These are phyloP conservation scores for Tachyglossus aculeatus DNA, from an alignment of 2,797 vertebrate genomes.

Conservation along the genomic window DNA sequence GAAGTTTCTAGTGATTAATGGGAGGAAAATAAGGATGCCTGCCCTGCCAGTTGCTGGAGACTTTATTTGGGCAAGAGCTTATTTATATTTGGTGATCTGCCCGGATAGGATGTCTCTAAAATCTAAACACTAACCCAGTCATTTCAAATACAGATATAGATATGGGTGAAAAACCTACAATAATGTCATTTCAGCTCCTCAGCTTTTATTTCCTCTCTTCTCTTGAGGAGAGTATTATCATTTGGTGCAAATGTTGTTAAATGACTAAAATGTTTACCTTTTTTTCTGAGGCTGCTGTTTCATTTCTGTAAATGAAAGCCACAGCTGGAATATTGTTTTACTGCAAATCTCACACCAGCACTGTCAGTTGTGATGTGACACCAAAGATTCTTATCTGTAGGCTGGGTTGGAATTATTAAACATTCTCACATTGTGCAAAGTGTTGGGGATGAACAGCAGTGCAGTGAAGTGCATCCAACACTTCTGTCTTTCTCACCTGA, in stretches of 20 bases:
- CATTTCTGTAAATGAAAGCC: constrained; percentile 79
- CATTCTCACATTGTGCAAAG: constrained; percentile 82
- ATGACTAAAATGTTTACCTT: constrained; percentile 76
- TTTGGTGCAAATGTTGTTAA: constrained; percentile 63
- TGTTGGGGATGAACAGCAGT: constrained; percentile 80
- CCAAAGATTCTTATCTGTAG: constrained; percentile 81
- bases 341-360: constrained; percentile 78
- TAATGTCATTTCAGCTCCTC: constrained; percentile 16
- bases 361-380: constrained; percentile 78
- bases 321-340: constrained; percentile 83
- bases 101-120: constrained; percentile 35
- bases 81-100: constrained; percentile 66
- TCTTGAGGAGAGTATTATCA: constrained; percentile 59
- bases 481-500: constrained; percentile 80
- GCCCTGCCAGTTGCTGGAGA: constrained; percentile 59
- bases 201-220: constrained; percentile 36
- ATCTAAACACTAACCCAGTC: constrained; percentile 54
- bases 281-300: constrained; percentile 70
- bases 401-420: constrained; percentile 80
- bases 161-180: constrained; percentile 33
- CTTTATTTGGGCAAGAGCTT: constrained; percentile 64
- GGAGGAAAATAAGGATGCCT: constrained; percentile 67
- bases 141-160: constrained; percentile 36
- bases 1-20: constrained; percentile 80
- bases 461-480: constrained; percentile 78